Percentiles rank a stretch among this genome's conserved stretches.
Evolutionary conservation across 2,113 vertebrate species (phyloP).

Genomic region (Todiramphus chloris): DNA sequence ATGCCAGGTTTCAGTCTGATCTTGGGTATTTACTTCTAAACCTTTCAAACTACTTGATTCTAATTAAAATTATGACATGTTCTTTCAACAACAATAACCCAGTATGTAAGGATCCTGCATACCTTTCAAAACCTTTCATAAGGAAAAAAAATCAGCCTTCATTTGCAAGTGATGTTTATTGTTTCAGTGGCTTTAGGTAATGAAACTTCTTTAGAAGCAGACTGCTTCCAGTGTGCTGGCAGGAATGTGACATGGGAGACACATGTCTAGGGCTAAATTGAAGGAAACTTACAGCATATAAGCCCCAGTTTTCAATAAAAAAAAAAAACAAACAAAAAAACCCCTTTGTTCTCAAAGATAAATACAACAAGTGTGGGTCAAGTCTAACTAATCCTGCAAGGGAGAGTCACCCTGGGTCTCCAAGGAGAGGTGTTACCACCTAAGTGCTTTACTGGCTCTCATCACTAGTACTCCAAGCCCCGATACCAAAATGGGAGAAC

Average conservation of each 20-base stretch:
- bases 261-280: neutral
- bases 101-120: neutral
- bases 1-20: neutral
- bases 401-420: neutral
- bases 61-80: slow-evolving; percentile 40
- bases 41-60: slow-evolving; percentile 10
- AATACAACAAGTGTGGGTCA: neutral
- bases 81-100: neutral
- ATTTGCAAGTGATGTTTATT: slow-evolving; percentile 15
- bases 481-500: fast-evolving
- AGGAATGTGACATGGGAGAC: neutral
- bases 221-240: neutral
- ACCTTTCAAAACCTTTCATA: slow-evolving; percentile 20
- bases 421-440: neutral
- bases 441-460: neutral
- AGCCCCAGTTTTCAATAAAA: neutral
- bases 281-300: neutral
- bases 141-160: neutral
- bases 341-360: neutral
- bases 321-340: neutral
- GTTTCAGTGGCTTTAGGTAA: slow-evolving; percentile 24
- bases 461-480: neutral
- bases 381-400: neutral
- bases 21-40: neutral
- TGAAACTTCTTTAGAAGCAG: neutral